phyloP scores from a whole-genome alignment of 2,797 vertebrate genomes.

The Nasua narica region DNA sequence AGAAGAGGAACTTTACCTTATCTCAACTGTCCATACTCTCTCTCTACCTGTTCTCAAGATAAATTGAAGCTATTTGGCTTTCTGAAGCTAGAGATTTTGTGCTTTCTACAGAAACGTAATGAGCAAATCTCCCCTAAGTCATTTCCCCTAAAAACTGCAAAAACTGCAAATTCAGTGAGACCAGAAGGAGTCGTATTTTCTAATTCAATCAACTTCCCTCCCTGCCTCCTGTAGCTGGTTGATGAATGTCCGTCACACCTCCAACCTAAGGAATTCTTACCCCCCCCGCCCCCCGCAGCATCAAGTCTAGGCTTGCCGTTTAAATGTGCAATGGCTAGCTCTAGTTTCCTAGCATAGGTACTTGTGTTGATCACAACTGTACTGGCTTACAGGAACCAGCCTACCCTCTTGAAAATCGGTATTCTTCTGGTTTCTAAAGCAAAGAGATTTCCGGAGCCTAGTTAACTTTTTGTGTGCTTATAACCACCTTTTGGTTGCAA shows the following conservation, averaged over 20 bases:
- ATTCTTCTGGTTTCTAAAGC: neutral
- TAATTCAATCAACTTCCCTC: neutral
- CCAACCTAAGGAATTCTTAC: neutral
- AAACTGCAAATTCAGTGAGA: neutral
- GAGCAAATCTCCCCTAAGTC: neutral
- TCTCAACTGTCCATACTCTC: neutral
- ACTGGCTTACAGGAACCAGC: neutral
- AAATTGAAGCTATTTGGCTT: neutral
- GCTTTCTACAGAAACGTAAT: neutral
- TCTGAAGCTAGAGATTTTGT: neutral
- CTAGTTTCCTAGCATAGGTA: neutral
- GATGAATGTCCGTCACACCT: neutral
- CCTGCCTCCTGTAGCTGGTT: neutral
- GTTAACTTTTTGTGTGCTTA: neutral
- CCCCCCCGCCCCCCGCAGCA: too few species aligned
- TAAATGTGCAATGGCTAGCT: neutral
- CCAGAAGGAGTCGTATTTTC: neutral
- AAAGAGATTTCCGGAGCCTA: neutral
- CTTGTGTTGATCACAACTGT: neutral
- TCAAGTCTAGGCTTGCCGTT: neutral
- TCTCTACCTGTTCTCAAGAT: neutral
- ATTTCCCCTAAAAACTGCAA: neutral
- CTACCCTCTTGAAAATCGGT: neutral
- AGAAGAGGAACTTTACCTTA: neutral
- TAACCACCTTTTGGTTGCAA: neutral